Evolutionary conservation across 2,888 invertebrate genomes (phyloP).

Genomic region (Dryadula phaetusa): DNA sequence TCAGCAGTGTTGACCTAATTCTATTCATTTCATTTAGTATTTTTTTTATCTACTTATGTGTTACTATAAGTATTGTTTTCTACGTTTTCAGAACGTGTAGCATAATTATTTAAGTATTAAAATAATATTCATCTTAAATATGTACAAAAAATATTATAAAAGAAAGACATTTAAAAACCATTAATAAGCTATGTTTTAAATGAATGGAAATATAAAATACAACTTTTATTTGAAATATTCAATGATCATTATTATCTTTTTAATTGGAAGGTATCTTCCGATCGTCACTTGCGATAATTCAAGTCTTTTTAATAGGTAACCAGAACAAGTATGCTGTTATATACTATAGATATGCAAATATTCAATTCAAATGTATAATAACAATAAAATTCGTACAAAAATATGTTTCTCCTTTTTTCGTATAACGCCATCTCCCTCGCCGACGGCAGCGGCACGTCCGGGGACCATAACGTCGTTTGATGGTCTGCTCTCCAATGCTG

Average conservation of each 20-base stretch:
- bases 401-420: constrained; percentile 62
- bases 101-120: too few species aligned
- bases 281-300: constrained; percentile 9
- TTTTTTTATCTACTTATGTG: too few species aligned
- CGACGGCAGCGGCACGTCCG: constrained; percentile 77
- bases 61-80: too few species aligned
- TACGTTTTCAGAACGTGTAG: too few species aligned
- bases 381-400: constrained; percentile 80
- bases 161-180: too few species aligned
- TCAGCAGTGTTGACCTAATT: neutral
- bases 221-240: neutral
- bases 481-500: constrained; percentile 85
- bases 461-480: constrained; percentile 82
- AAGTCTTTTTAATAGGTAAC: neutral
- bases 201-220: neutral
- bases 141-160: too few species aligned
- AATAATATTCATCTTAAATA: too few species aligned
- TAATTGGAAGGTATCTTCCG: neutral
- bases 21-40: neutral
- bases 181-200: too few species aligned
- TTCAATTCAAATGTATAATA: constrained; percentile 62
- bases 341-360: constrained; percentile 37
- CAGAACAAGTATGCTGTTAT: neutral
- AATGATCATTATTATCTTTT: neutral
- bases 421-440: constrained; percentile 66